Evolutionary conservation across 2,797 vertebrate species (phyloP), one percentile per base, ranked within the genome.

Genomic region (Nyctalus aviator): DNA sequence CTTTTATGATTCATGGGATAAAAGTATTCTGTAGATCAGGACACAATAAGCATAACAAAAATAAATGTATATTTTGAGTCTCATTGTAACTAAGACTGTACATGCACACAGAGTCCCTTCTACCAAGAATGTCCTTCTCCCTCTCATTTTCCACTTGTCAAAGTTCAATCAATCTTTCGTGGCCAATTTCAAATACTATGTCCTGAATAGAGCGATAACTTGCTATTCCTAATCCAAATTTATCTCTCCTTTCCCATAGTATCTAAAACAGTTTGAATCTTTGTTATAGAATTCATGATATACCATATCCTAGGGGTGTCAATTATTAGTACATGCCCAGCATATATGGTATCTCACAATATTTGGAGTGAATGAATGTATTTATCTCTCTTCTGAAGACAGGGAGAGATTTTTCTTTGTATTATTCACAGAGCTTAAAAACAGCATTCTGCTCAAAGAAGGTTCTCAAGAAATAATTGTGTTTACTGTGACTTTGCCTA

Each of bases 11-110:
- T 91, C 57, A 87, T 32, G 57, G 11, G 17, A 17, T 64, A 50
- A 72, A 76, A 57, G n/a, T 72, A 66, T 73, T 78, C 11, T 72
- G 1, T 73, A 77, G 8, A 12, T 44, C 3, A 68, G 48, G 78
- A 87, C 32, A 84, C 41, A 69, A 91, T 62, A 69, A 44, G 84
- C 62, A 41, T 76, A 48, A 32, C 55, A 85, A 92, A 88, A 89
- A 76, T 62, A 75, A 48, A 64, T 64, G 20, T 27, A 37, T 59
- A 73, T 73, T 83, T 88, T 82, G 59, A 95, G 35, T 76, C 35
- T 86, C 35, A 13, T 0, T 46, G 93, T 92, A 73, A 32, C 77
- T 46, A 21, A 66, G 53, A 72, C 3, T 78, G 12, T 50, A 64
- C 7, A 27, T 48, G 27, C 13, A 69, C 30, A 44, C 30, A 84